Conservation (phyloP, 92 coral and sea anemone species). For the Montipora capitata region DNA sequence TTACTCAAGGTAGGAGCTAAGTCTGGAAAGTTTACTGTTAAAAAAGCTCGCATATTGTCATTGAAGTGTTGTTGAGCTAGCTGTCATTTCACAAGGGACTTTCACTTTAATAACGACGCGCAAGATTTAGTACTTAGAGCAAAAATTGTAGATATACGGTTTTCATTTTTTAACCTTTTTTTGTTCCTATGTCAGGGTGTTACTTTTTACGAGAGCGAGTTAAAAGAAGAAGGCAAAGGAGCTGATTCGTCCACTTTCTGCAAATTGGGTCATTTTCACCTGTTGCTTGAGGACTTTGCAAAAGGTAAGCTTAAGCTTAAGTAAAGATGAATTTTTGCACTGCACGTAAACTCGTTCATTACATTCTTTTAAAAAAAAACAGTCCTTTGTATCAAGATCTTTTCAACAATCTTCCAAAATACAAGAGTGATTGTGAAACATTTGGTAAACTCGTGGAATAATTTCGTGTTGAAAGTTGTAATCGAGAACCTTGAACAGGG, state of each 20-base stretch:
- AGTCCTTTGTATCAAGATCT: no score
- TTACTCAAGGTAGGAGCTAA: constrained; percentile 84
- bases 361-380: no score
- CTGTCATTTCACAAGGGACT: constrained; percentile 17
- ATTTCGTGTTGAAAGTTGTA: no score
- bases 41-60: background rate
- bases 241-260: constrained; percentile 90
- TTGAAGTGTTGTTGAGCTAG: constrained; percentile 2
- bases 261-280: constrained; percentile 98
- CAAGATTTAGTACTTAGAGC: background rate
- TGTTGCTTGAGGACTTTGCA: constrained; percentile 96
- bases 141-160: background rate
- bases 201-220: constrained; percentile 86
- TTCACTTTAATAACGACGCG: no score
- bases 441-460: no score
- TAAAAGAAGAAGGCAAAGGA: constrained; percentile 83
- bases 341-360: background rate
- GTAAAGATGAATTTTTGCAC: constrained; percentile 6
- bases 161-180: background rate
- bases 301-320: constrained; percentile 74
- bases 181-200: constrained; percentile 81
- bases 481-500: background rate
- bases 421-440: no score
- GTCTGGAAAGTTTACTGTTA: background rate
- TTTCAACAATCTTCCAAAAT: no score